Evolutionary conservation across 2,113 vertebrate species (phyloP).

Genomic region (Cacatua alba): DNA sequence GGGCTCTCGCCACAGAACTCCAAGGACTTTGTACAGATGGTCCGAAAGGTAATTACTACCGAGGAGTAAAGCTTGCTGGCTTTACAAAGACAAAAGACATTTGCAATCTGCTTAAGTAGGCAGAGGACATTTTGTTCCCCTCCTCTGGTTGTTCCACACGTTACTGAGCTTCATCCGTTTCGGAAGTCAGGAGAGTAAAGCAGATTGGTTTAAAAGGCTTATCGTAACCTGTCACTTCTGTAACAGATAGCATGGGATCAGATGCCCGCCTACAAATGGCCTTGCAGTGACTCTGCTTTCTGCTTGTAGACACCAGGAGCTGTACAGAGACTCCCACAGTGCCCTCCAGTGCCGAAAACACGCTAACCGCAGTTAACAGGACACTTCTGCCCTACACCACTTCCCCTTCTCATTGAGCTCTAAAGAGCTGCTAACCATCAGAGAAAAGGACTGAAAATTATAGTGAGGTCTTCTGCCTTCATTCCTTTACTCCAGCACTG

Average conservation of each 20-base stretch:
- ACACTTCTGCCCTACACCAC: background rate
- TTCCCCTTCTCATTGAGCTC: background rate
- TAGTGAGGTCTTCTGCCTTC: background rate
- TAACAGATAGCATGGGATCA: background rate
- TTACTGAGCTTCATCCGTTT: rapidly evolving
- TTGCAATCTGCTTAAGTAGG: background rate
- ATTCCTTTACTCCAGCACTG: background rate
- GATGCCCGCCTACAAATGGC: background rate
- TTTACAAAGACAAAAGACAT: background rate
- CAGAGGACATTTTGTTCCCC: background rate
- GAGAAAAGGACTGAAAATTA: background rate
- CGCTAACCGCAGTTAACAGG: background rate
- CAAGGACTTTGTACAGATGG: conserved; percentile 99
- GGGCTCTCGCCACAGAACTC: conserved; percentile 93
- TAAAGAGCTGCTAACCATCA: rapidly evolving
- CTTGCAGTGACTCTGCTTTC: background rate
- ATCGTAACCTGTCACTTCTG: background rate
- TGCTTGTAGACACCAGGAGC: background rate
- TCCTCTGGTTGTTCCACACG: rapidly evolving
- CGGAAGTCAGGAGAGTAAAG: background rate
- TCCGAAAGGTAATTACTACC: conserved; percentile 87
- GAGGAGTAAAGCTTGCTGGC: background rate
- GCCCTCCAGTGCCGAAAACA: background rate
- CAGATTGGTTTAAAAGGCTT: background rate
- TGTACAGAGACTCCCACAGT: background rate